Base-by-base conservation (phyloP, 2,797 vertebrate genomes). In the Echiichthys vipera region DNA sequence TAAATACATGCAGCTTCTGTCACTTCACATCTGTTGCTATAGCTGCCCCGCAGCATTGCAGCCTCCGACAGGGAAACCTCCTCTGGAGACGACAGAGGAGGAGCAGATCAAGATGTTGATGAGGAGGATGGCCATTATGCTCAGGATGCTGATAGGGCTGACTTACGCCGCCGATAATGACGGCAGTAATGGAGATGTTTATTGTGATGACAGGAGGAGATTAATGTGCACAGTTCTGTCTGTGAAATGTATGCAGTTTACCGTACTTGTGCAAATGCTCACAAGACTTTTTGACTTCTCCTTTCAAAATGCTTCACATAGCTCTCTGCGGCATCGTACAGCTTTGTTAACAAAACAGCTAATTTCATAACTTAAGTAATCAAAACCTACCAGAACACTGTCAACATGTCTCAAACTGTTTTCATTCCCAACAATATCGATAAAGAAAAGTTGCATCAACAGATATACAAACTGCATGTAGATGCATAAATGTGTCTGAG, bases 1-100 rank as follows among this genome's bases (percentile, higher is more conserved):
- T 90, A 92, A 93, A 93, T 91, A 91, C 91, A 90, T 84, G 83
- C 84, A 88, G 82, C 88, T 80, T 88, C 87, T 91, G 91, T 92
- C 91, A 89, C 80, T 90, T 90, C 51, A 37, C 64, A 90, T 91
- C 59, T 58, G 1, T 70, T 67, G 30, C 56, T 67, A 74, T 79
- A 89, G 75, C 82, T 79, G 75, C 76, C 86, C 83, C 5, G 49
- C 69, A 85, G 85, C 79, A 34, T 49, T 37, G 5, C 59, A 37
- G 77, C 79, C 50, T 68, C 51, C 24, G 42, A 74, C 71, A 83
- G 89, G 86, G 88, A 88, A 76, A 84, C 86, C 84, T 90, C 84
- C 67, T 58, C 65, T 71, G 78, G 77, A 88, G 80, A 71, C 51
- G 14, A 27, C 61, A 61, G 73, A 71, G 79, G 77, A 78, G 84